A percentile compares a stretch with the other conserved stretches of the same genome.
phyloP scores from a whole-genome alignment of 2,888 invertebrate species.

The Himalopsyche kuldschensis region DNA sequence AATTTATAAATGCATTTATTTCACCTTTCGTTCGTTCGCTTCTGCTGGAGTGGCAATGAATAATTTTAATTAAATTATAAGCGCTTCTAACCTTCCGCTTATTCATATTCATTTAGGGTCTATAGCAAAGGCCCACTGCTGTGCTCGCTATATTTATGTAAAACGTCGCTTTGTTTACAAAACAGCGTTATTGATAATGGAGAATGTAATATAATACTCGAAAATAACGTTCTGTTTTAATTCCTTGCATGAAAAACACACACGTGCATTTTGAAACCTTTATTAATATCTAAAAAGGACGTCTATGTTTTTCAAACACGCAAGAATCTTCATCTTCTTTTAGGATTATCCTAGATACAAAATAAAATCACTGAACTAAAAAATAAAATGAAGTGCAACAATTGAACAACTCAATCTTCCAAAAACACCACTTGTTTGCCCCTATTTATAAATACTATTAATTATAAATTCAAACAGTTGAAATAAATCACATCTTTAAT shows the following conservation, averaged over 20 bases:
- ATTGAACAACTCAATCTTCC: no score
- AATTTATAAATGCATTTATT: slow-evolving; percentile 2
- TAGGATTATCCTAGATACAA: no score
- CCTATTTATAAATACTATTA: no score
- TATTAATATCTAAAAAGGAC: background rate
- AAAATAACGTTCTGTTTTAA: background rate
- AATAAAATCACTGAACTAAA: no score
- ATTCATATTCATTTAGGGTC: slow-evolving; percentile 23
- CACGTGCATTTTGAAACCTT: background rate
- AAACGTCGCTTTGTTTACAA: background rate
- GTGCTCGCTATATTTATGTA: background rate
- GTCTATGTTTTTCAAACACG: no score
- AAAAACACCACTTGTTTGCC: no score
- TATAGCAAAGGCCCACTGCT: background rate
- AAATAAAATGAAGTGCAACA: no score
- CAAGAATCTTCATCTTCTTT: no score
- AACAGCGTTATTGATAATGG: background rate
- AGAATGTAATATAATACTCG: background rate
- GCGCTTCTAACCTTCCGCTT: slow-evolving; percentile 9
- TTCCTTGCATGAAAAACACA: background rate
- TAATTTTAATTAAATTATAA: slow-evolving; percentile 29
- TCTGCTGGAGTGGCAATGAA: slow-evolving; percentile 25
- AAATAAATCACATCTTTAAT: no score
- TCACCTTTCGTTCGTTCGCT: slow-evolving; percentile 14
- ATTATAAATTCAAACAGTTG: no score